A percentile compares a stretch with the other conserved stretches of the same genome.
These are phyloP conservation scores for Hyperoplus immaculatus DNA, from an alignment of 2,797 vertebrate genomes.

Conservation along the genomic window DNA sequence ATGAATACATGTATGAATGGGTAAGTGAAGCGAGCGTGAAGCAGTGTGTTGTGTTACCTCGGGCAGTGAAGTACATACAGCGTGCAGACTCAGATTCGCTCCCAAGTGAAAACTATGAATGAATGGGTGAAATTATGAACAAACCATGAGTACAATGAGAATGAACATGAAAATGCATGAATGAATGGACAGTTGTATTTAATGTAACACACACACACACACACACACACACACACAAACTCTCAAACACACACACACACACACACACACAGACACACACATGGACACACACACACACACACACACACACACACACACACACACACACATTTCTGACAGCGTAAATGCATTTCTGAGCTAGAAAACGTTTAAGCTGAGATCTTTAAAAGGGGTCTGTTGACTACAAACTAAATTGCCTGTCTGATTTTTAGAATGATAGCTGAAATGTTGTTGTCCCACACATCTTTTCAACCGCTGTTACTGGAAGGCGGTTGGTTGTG, in stretches of 20 bases:
- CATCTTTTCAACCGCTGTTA: too few relatives aligned
- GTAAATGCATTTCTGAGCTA: neutral
- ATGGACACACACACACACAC: too few relatives aligned
- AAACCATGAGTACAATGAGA: constrained; percentile 16
- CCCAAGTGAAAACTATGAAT: constrained; percentile 22
- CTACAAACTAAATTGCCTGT: neutral
- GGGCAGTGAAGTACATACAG: constrained; percentile 8
- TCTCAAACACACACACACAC: too few relatives aligned
- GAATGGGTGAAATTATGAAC: constrained; percentile 15
- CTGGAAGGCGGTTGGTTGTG: too few relatives aligned
- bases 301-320: too few relatives aligned
- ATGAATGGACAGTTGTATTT: neutral
- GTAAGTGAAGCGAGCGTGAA: neutral
- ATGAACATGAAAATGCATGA: neutral
- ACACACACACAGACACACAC: too few relatives aligned
- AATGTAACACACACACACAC: neutral
- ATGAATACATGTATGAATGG: constrained; percentile 15
- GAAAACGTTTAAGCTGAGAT: neutral
- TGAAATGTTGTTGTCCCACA: neutral
- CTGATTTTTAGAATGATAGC: neutral
- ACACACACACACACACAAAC: too few relatives aligned
- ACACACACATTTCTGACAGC: neutral
- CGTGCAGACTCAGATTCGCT: constrained; percentile 33
- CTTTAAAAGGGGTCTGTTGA: neutral
- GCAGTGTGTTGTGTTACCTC: constrained; percentile 33